These are phyloP conservation scores for Adelges cooleyi DNA, from an alignment of 1,140 invertebrate genomes.

Conservation along the genomic window DNA sequence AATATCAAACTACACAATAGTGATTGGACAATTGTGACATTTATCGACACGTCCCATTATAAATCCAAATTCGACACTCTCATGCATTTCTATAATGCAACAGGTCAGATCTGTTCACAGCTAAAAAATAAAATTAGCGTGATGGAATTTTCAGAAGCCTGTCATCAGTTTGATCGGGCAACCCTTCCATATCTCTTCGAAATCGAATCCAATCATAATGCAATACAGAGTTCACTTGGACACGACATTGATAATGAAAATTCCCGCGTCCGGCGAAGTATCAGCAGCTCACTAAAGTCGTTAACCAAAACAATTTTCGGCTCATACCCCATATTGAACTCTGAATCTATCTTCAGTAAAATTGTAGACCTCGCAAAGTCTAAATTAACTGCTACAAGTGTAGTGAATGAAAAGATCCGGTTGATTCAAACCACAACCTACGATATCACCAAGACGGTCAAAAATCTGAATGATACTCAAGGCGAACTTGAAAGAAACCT, in stretches of 20 bases:
- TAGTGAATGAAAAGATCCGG: no score
- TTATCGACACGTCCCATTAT: not conserved
- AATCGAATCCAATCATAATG: not conserved
- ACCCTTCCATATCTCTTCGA: not conserved
- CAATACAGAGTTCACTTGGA: not conserved
- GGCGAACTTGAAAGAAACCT: no score
- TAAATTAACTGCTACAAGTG: no score
- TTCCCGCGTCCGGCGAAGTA: not conserved
- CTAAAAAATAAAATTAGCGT: not conserved
- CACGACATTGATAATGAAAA: not conserved
- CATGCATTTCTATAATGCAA: not conserved
- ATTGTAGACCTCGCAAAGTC: no score
- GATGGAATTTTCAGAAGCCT: not conserved
- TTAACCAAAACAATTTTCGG: not conserved
- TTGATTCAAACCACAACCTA: no score
- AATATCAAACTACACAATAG: not conserved
- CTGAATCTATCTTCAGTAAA: no score
- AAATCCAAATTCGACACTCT: not conserved
- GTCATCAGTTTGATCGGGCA: not conserved
- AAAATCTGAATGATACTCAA: no score
- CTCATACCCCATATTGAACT: not conserved
- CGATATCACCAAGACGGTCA: no score
- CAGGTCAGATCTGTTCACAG: not conserved
- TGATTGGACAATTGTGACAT: not conserved
- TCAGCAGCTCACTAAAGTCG: not conserved